Evolutionary conservation across 2,797 vertebrate species (phyloP).

Genomic region (Thunnus albacares): DNA sequence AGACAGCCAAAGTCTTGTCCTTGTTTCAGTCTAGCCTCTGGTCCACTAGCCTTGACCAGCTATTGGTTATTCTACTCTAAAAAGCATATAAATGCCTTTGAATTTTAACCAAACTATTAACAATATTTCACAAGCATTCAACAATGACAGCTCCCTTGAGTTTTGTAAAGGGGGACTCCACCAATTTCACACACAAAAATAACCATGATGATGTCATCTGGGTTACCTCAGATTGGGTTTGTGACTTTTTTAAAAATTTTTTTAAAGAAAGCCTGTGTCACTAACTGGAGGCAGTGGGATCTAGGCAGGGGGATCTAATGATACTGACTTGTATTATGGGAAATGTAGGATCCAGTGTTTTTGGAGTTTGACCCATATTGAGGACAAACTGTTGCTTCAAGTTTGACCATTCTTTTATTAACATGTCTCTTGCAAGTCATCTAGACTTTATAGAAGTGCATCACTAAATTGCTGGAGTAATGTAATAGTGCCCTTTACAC

Average conservation of each 20-base stretch:
- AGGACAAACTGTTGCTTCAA: neutral
- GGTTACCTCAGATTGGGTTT: neutral
- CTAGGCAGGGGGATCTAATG: neutral
- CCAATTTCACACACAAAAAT: too few species aligned
- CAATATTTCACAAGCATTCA: neutral
- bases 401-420: neutral
- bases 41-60: neutral
- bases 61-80: neutral
- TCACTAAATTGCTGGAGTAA: neutral
- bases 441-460: too few species aligned
- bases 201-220: neutral
- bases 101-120: neutral
- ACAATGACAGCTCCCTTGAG: neutral
- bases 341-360: neutral
- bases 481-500: neutral
- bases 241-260: neutral
- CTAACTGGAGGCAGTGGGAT: too few species aligned
- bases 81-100: neutral
- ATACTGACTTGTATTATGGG: slow-evolving; percentile 4
- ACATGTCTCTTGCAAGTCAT: neutral
- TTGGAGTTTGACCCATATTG: neutral
- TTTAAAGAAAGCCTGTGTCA: neutral
- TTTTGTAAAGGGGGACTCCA: neutral
- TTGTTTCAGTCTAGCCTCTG: slow-evolving; percentile 19
- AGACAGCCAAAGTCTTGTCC: slow-evolving; percentile 30